Evolutionary conservation across 64 coral and sea anemone genomes (phyloP), one percentile per base, ranked within the genome.

Genomic region (Orbicella faveolata): DNA sequence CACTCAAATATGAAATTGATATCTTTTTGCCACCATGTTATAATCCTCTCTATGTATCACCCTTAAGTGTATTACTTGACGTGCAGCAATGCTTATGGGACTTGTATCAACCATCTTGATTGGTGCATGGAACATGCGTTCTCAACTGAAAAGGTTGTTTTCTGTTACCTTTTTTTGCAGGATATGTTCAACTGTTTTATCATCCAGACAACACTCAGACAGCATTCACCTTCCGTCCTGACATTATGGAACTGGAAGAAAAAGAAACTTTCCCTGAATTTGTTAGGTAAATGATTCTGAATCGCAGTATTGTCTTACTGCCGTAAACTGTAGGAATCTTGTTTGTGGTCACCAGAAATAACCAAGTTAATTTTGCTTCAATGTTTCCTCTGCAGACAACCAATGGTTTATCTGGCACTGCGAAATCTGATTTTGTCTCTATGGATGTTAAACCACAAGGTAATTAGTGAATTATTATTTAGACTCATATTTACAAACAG

Each of bases 191-290:
- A 25, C 90, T 94, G 26, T 93, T 99, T 81, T 94, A 91, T 80
- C 84, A 96, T 34, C 97, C 97, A 33, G 94, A 99, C 8, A 64
- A 86, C 53, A 67, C 89, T 65, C 79, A 88, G 10, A 89, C 94
- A 26, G 97, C 97, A 35, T 92, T 93, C 23, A 96, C 88, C 26
- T 93, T 93, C 79, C 88, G 97, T 61, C 97, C 97, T 65, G 97
- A 99, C 36, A 88, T 94, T 14, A 99, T 99, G 97, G 97, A 99
- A 74, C 63, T 80, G 75, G 97, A 99, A 36, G 97, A 99, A 39
- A 57, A 77, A 68, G 64, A 73, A 65, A 62, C 88, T 10, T 99
- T 99, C 87, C 94, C 94, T 68, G 87, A 88, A 83, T 98, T 76
- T 90, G 39, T 73, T 25, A 85, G 82, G 82, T 85, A 39, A 20